Evolutionary conservation across 2,797 vertebrate genomes (phyloP).

Genomic region (Aphelocoma californica): DNA sequence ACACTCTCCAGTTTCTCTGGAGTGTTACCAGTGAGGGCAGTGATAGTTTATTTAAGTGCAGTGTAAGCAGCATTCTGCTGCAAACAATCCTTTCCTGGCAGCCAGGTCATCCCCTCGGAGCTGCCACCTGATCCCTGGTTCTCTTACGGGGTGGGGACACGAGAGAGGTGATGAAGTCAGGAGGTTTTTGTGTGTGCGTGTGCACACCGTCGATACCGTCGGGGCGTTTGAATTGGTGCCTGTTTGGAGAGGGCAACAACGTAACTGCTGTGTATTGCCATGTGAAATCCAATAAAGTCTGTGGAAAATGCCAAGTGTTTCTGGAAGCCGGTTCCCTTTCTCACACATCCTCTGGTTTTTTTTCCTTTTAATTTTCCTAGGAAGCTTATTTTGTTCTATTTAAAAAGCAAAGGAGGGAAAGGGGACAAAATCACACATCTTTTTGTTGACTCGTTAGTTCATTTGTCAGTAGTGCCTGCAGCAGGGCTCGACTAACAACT

Average conservation of each 20-base stretch:
- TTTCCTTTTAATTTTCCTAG: background rate
- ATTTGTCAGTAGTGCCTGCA: background rate
- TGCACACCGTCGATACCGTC: background rate
- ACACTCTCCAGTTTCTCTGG: background rate
- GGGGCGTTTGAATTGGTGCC: background rate
- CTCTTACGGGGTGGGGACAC: background rate
- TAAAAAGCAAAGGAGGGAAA: background rate
- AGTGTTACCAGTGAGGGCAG: background rate
- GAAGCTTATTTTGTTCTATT: background rate
- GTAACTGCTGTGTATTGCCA: conserved; percentile 58
- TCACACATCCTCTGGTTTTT: background rate
- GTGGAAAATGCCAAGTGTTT: conserved; percentile 39
- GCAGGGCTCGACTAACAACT: background rate
- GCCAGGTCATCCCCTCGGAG: background rate
- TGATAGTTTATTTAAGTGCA: background rate
- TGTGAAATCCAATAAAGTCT: conserved; percentile 72
- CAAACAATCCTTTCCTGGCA: background rate
- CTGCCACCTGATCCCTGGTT: background rate
- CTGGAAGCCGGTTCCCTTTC: background rate
- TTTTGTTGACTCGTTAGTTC: background rate
- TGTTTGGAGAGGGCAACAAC: background rate
- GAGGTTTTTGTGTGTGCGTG: background rate
- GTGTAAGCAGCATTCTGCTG: background rate
- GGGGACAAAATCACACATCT: background rate
- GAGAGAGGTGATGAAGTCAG: background rate